Evolutionary conservation across 64 coral and sea anemone species (phyloP).

Genomic region (Astreopora myriophthalma): DNA sequence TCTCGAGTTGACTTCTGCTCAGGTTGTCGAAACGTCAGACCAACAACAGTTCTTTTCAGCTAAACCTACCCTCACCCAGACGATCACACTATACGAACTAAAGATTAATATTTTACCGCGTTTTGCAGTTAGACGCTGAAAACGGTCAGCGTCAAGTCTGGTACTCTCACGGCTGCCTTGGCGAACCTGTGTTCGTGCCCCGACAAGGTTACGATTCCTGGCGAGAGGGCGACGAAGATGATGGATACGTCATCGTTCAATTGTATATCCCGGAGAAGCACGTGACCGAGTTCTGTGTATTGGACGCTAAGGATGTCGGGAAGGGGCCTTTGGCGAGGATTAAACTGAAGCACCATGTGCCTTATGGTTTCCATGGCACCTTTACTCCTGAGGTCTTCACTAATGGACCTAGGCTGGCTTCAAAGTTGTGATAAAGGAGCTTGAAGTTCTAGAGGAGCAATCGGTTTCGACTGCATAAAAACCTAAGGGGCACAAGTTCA

Average conservation of each 20-base stretch:
- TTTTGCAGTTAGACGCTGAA: constrained; percentile 60
- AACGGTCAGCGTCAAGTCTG: constrained; percentile 64
- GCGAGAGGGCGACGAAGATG: constrained; percentile 83
- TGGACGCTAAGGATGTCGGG: constrained; percentile 84
- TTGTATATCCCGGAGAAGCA: constrained; percentile 84
- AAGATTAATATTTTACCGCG: neutral
- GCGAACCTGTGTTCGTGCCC: constrained; percentile 89
- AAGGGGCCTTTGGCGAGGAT: constrained; percentile 75
- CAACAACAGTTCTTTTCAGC: no score
- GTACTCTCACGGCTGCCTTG: constrained; percentile 87
- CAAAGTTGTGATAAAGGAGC: constrained; percentile 48
- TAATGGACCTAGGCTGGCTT: neutral
- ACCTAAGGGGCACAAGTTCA: no score
- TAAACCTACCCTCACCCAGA: no score
- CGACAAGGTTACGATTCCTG: constrained; percentile 79
- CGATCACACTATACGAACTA: no score
- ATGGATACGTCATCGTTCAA: constrained; percentile 93
- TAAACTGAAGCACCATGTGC: constrained; percentile 86
- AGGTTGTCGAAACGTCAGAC: no score
- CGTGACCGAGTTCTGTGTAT: constrained; percentile 85
- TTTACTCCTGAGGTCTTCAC: constrained; percentile 85
- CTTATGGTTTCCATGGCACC: constrained; percentile 92
- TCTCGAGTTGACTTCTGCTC: no score
- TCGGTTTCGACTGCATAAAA: no score
- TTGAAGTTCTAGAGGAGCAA: no score